phyloP scores from a whole-genome alignment of 2,888 invertebrate genomes.

The Diplolepis rosae region DNA sequence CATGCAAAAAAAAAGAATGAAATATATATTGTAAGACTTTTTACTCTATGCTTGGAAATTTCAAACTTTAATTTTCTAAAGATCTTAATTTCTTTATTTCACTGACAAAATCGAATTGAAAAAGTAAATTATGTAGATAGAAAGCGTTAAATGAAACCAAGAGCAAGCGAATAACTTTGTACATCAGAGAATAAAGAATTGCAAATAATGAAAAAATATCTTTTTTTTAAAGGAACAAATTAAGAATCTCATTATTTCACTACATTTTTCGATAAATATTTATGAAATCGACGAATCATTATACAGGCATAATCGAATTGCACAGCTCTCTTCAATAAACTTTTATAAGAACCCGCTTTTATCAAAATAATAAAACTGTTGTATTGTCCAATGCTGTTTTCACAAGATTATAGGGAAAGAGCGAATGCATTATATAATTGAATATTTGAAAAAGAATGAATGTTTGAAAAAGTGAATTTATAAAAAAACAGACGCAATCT shows the following conservation, averaged over 20 bases:
- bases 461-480: background rate
- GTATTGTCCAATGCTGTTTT: background rate
- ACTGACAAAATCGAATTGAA: background rate
- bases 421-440: background rate
- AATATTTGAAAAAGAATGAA: background rate
- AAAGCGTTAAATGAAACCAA: background rate
- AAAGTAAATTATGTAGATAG: background rate
- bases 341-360: constrained; percentile 10
- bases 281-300: background rate
- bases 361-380: constrained; percentile 13
- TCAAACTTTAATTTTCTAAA: background rate
- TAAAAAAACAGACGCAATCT: background rate
- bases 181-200: background rate
- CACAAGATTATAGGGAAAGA: background rate
- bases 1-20: background rate
- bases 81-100: background rate
- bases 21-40: background rate
- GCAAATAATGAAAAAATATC: background rate
- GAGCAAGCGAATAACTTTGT: background rate
- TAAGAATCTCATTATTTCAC: background rate
- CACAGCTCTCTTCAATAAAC: background rate
- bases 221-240: background rate
- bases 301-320: background rate
- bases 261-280: background rate
- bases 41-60: background rate